A percentile compares a stretch with the other conserved stretches of the same genome.
Evolutionary conservation across 2,888 invertebrate genomes (phyloP).

Genomic region (Leucophora obtusa): DNA sequence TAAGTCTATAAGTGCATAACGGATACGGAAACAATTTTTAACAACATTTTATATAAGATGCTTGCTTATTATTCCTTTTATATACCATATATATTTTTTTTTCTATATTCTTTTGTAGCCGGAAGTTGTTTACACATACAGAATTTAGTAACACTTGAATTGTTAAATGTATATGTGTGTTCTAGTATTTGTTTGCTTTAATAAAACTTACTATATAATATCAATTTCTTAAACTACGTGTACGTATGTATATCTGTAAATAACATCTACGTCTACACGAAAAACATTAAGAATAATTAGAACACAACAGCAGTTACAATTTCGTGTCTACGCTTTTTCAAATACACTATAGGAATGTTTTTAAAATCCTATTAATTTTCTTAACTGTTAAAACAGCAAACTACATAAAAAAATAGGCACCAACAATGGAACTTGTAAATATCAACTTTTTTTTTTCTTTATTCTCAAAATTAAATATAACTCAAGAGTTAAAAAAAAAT

Average conservation of each 20-base stretch:
- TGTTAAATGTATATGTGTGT: not conserved
- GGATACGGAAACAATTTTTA: conserved; percentile 67
- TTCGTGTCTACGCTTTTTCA: not conserved
- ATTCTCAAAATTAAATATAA: too few relatives aligned
- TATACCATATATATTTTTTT: conserved; percentile 18
- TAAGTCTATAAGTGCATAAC: conserved; percentile 64
- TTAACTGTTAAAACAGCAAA: not conserved
- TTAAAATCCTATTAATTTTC: too few relatives aligned
- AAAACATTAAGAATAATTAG: conserved; percentile 33
- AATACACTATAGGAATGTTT: too few relatives aligned
- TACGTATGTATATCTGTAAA: conserved; percentile 25
- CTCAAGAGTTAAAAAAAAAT: too few relatives aligned
- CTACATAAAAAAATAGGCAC: too few relatives aligned
- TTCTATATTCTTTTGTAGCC: conserved; percentile 37
- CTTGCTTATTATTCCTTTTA: conserved; percentile 11
- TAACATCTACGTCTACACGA: conserved; percentile 27
- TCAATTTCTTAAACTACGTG: conserved; percentile 22
- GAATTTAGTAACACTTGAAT: conserved; percentile 32
- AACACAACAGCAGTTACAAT: conserved; percentile 4
- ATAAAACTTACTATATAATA: not conserved
- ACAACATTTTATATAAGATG: conserved; percentile 52
- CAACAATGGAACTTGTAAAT: too few relatives aligned
- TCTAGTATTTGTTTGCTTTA: too few relatives aligned
- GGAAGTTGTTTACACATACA: conserved; percentile 57
- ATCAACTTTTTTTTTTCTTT: too few relatives aligned